Evolutionary conservation across 2,888 invertebrate species (phyloP).

Genomic region (Drosophila rubida): DNA sequence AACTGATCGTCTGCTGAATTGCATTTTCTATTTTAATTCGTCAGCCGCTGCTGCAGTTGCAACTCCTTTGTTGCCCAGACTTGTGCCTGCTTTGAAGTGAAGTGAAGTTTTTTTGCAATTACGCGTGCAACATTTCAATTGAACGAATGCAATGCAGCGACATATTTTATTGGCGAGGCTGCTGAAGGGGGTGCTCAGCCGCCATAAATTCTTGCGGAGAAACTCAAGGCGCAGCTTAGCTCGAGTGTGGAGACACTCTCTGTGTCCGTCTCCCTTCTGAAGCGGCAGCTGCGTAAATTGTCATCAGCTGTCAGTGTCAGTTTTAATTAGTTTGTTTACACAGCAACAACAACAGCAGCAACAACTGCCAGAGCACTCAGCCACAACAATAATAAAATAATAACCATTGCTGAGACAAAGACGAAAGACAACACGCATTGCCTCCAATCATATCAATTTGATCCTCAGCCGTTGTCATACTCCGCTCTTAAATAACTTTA

Average conservation of each 20-base stretch:
- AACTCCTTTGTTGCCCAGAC: slow-evolving; percentile 27
- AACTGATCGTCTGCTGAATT: slow-evolving; percentile 65
- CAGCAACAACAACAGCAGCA: slow-evolving; percentile 54
- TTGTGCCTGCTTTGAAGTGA: slow-evolving; percentile 55
- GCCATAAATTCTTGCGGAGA: slow-evolving; percentile 65
- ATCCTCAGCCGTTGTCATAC: slow-evolving; percentile 30
- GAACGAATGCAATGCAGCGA: slow-evolving; percentile 56
- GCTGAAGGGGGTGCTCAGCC: slow-evolving; percentile 18
- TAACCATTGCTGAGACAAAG: slow-evolving; percentile 42
- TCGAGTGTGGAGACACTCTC: slow-evolving; percentile 15
- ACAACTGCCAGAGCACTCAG: slow-evolving; percentile 45
- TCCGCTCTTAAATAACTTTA: slow-evolving; percentile 52
- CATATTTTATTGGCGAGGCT: slow-evolving; percentile 42
- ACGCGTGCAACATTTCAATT: slow-evolving; percentile 82
- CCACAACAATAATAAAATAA: slow-evolving; percentile 33
- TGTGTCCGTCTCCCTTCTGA: slow-evolving; percentile 39
- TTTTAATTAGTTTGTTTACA: slow-evolving; percentile 81
- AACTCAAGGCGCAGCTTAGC: slow-evolving; percentile 57
- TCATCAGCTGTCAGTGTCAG: slow-evolving; percentile 81
- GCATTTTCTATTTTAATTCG: slow-evolving; percentile 61
- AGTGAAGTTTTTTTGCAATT: slow-evolving; percentile 66
- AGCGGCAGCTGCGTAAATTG: slow-evolving; percentile 78
- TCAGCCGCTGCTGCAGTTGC: slow-evolving; percentile 2
- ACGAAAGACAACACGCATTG: slow-evolving; percentile 44
- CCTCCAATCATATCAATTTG: slow-evolving; percentile 74